Evolutionary conservation across 2,888 invertebrate genomes (phyloP).

Genomic region (Drosophila neonasuta): DNA sequence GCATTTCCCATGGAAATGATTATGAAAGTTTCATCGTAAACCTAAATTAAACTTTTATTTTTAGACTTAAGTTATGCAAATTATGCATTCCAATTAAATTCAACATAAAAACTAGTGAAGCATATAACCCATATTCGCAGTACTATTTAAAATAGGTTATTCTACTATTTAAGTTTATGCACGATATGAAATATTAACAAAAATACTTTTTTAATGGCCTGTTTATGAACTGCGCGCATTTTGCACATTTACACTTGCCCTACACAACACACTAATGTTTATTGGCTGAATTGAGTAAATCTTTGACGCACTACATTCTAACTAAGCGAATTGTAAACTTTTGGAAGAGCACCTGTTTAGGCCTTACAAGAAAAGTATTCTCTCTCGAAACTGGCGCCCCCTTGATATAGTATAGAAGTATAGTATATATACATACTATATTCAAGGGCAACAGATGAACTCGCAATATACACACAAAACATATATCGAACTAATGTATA

Average conservation of each 20-base stretch:
- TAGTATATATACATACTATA: conserved; percentile 15
- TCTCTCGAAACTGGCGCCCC: conserved; percentile 7
- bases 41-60: neutral
- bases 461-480: conserved; percentile 21
- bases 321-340: conserved; percentile 4
- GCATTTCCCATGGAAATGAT: no score
- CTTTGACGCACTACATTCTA: conserved; percentile 1
- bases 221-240: conserved; percentile 37
- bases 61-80: neutral
- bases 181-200: conserved; percentile 11
- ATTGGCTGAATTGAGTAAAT: conserved; percentile 15
- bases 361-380: conserved; percentile 15
- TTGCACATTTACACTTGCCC: conserved; percentile 27
- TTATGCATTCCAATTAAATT: neutral
- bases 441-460: conserved; percentile 54
- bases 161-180: neutral
- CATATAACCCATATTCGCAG: neutral
- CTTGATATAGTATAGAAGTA: conserved; percentile 23
- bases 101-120: neutral
- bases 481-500: conserved; percentile 13
- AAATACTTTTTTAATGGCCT: conserved; percentile 13
- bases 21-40: no score
- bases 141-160: conserved; percentile 1
- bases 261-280: conserved; percentile 6
- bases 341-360: conserved; percentile 41